Evolutionary conservation across 2,113 vertebrate species (phyloP), one percentile per base, ranked within the genome.

Genomic region (Sterna hirundo): DNA sequence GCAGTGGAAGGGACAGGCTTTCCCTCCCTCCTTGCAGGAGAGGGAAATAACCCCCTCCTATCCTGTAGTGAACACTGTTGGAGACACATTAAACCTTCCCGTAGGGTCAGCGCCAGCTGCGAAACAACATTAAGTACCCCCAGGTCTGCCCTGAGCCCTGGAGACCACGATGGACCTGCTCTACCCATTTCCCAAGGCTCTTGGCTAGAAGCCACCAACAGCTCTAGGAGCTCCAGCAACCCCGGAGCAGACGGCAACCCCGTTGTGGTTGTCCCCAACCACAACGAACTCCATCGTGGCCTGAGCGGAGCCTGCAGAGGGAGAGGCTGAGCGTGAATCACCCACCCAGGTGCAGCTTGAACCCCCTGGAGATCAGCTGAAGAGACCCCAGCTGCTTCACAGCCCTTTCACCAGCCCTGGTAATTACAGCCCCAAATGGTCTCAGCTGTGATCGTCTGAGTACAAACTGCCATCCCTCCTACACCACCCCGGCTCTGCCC

Each of bases 321-420:
- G 44, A 60, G 5, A 40, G 19, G 11, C 0, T 27, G 71, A 68
- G 30, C 30, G 7, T 0, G 0, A 74, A 13, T 26, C 25, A 79
- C 46, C 10, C 52, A 34, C 19, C 60, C 36, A n/a, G 18, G 34
- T 5, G 8, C 0, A 0, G 8, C 34, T 8, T 7, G 9, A 22
- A 32, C 19, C 40, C 64, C 29, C 32, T 30, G 32, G 47, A 86
- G 44, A 36, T 4, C 18, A 65, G 19, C n/a, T 12, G 42, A 72
- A 49, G 27, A 36, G 16, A 44, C 8, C 1, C 4, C 7, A 42
- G 22, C 0, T 27, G 6, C 47, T 68, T 60, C 84, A 17, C 76
- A 60, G 68, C 23, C 66, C 32, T 64, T 49, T 14, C 54, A 26
- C 11, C 13, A 82, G 60, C 74, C 44, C 55, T 2, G 22, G 40